These are phyloP conservation scores for Ormyrus labotus DNA, from an alignment of 2,888 invertebrate species.

Conservation along the genomic window DNA sequence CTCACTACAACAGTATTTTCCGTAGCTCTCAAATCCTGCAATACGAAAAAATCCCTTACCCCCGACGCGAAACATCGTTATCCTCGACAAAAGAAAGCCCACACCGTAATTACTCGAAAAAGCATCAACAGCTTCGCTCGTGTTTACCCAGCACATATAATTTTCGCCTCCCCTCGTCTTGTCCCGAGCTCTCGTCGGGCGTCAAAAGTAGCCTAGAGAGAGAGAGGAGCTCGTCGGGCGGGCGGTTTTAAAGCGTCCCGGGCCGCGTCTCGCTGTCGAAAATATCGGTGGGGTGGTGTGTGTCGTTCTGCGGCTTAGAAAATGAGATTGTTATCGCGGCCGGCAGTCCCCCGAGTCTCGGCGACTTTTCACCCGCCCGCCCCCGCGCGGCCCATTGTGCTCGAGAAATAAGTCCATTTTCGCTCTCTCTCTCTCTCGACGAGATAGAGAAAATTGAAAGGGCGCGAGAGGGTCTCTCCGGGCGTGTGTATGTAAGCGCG, in stretches of 20 bases:
- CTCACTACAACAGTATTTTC: too few relatives aligned
- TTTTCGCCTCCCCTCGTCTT: background rate
- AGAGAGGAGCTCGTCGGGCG: slow-evolving; percentile 1
- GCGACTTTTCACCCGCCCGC: slow-evolving; percentile 31
- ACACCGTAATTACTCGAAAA: background rate
- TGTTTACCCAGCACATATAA: slow-evolving; percentile 1
- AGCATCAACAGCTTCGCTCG: too few relatives aligned
- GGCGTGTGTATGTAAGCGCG: too few relatives aligned
- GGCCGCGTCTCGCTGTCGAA: background rate
- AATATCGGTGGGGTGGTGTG: background rate
- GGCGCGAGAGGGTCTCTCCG: background rate
- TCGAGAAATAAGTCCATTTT: slow-evolving; percentile 55
- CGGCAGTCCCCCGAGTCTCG: background rate
- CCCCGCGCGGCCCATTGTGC: slow-evolving; percentile 39
- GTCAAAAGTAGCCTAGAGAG: background rate
- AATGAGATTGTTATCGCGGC: slow-evolving; percentile 58
- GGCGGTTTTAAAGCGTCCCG: slow-evolving; percentile 43
- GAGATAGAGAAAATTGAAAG: slow-evolving; percentile 42
- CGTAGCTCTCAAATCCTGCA: too few relatives aligned
- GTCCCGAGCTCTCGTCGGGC: background rate
- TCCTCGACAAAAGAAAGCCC: background rate
- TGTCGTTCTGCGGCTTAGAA: slow-evolving; percentile 54
- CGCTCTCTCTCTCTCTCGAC: slow-evolving; percentile 16
- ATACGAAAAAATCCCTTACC: too few relatives aligned
- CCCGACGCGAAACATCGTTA: too few relatives aligned